Base-by-base conservation (phyloP, 2,888 invertebrate genomes). In the Heliothis peltigera region DNA sequence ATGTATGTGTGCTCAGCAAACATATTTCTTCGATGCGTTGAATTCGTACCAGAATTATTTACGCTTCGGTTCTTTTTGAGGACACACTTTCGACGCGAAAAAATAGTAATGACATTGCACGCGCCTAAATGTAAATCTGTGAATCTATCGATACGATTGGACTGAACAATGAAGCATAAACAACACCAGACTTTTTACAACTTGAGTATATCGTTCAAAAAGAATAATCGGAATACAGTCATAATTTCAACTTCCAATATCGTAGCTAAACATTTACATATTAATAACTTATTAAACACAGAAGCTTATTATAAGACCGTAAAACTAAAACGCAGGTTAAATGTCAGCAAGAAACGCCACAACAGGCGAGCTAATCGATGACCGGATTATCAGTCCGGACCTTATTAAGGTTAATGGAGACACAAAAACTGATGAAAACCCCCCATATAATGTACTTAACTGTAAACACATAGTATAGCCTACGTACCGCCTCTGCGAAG, bases 401-500 rank as follows among this genome's bases (percentile, higher is more conserved):
- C 58, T 73, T 67, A 61, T 64, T 52, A 64, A 55, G 39, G 59
- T 55, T 68, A 67, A 67, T 35, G 42, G 10, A 10, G 49, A 60
- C 47, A 55, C 54, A 67, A 70, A 67, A 71, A 71, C 72, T 51
- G 53, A 63, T 63, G 64, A 63, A 69, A 80, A 64, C 39, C 51
- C 35, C 54, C 46, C 64, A 69, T 47, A 68, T 73, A 75, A 77
- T 68, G 52, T 72, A 46, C 59, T 70, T 79, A 75, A 69, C 73
- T 63, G 79, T 75, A 65, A 67, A 69, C 21, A 70, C 32, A 64
- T 70, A 47, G 47, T 55, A 63, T 48, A 61, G 47, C 79, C 76
- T 81, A 73, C 67, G 82, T 75, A 81, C 83, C 88, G 87, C 87
- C 87, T 88, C 77, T 77, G 74, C 63, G 54, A 69, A 75, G 70